A percentile compares a stretch with the other conserved stretches of the same genome.
Conservation (phyloP, 2,888 invertebrate genomes). For the Ormia ochracea region DNA sequence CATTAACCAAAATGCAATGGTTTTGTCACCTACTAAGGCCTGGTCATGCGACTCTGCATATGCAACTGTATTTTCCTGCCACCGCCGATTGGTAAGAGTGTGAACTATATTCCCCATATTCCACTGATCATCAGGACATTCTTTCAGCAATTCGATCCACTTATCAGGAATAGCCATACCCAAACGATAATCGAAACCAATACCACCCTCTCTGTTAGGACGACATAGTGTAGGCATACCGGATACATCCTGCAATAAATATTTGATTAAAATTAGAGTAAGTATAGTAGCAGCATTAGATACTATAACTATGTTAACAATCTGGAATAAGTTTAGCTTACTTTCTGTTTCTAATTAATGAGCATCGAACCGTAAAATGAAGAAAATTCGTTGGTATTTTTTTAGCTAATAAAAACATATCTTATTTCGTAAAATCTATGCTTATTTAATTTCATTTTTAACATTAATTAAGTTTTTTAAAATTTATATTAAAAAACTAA, state of each 20-base stretch:
- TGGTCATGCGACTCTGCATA: conserved; percentile 99
- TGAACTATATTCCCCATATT: conserved; percentile 92
- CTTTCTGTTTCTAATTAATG: too few species aligned
- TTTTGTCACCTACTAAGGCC: conserved; percentile 98
- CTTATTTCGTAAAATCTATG: neutral
- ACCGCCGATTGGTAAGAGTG: conserved; percentile 94
- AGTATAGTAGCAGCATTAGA: too few species aligned
- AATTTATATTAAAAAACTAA: too few species aligned
- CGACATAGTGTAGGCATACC: conserved; percentile 99
- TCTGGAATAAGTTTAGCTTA: too few species aligned
- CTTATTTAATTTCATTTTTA: too few species aligned
- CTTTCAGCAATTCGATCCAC: conserved; percentile 96
- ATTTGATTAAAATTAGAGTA: neutral
- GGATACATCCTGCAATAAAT: conserved; percentile 84
- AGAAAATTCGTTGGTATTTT: too few species aligned
- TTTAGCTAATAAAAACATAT: too few species aligned
- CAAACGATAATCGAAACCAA: conserved; percentile 98
- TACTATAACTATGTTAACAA: too few species aligned
- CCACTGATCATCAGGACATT: conserved; percentile 94
- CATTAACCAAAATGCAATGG: conserved; percentile 99
- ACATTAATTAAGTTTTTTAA: too few species aligned
- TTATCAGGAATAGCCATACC: conserved; percentile 99
- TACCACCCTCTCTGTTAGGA: conserved; percentile 94
- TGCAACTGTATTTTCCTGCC: conserved; percentile 97
- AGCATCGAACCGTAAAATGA: too few species aligned